Base-by-base conservation (phyloP, 2,113 vertebrate species). In the Callocephalon fimbriatum region DNA sequence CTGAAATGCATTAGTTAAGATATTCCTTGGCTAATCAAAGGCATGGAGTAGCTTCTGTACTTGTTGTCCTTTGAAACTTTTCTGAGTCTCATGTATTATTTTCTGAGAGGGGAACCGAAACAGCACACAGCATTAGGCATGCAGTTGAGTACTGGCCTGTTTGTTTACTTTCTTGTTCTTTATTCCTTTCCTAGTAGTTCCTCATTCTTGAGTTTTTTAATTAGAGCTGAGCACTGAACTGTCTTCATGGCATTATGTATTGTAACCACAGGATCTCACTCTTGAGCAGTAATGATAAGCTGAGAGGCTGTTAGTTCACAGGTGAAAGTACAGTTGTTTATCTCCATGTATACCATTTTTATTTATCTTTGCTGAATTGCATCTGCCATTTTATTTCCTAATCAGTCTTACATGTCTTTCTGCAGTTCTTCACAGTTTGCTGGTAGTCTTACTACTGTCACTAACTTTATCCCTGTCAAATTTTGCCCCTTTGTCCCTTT, bases 221-320 rank as follows among this genome's bases (percentile, higher is more conserved):
- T 44, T 48, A 88, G 9, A 80, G 51, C 11, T 51, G 31, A 66
- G 25, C 25, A 21, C 42, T 74, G 18, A 81, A 18, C 25, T 78
- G 12, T 67, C 80, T 77, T 66, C 11, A 11, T 76, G 19, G 37
- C 22, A 56, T 72, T 59, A 9, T 54, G 15, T 79, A 1, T 50
- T 2, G 1, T 76, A 80, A 32, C 14, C 3, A 2, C 19, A 68
- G 19, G 17, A 19, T 85, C 25, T 87, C 0, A 0, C 40, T 89
- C 21, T 48, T 79, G 7, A 61, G 7, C 29, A 25, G 38, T 78
- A 35, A 9, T 48, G 22, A 15, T 75, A 75, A 86, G 6, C 26
- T 86, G 23, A 47, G 35, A 72, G 18, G 21, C 27, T 42, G 1
- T 72, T 75, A 25, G 54, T 88, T 88, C 15, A 22, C 27, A 22